A percentile compares a stretch with the other conserved stretches of the same genome.
Evolutionary conservation across 2,888 invertebrate genomes (phyloP).

Genomic region (Oxystoma pomonae): DNA sequence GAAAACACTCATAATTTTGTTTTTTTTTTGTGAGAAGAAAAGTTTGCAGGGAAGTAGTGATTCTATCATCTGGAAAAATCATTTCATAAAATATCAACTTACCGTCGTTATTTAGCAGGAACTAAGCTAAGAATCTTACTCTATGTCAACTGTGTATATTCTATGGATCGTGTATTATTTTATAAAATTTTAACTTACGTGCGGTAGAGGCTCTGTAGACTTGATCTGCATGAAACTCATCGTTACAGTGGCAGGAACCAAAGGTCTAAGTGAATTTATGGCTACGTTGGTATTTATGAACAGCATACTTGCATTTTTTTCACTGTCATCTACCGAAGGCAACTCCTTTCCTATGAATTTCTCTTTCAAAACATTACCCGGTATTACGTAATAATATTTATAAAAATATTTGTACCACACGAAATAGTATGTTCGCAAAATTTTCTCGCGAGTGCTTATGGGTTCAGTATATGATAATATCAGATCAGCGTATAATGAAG

Average conservation of each 20-base stretch:
- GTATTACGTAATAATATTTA: slow-evolving; percentile 26
- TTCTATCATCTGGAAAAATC: too few relatives aligned
- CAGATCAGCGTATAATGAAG: slow-evolving; percentile 32
- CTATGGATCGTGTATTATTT: too few relatives aligned
- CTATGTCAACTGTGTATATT: too few relatives aligned
- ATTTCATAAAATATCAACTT: too few relatives aligned
- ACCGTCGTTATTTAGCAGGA: too few relatives aligned
- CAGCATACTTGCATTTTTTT: slow-evolving; percentile 35
- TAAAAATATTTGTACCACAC: slow-evolving; percentile 29
- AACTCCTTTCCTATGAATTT: slow-evolving; percentile 39
- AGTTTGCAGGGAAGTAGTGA: too few relatives aligned
- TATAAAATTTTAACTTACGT: not conserved
- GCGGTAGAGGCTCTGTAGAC: not conserved
- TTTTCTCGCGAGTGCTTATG: slow-evolving; percentile 43
- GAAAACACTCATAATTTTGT: too few relatives aligned
- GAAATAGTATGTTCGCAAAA: slow-evolving; percentile 29
- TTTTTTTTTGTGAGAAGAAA: too few relatives aligned
- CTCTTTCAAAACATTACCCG: slow-evolving; percentile 31
- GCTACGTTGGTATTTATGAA: slow-evolving; percentile 37
- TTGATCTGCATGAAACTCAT: slow-evolving; percentile 1
- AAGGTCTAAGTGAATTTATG: slow-evolving; percentile 35
- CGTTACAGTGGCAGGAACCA: not conserved
- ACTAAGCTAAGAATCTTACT: too few relatives aligned
- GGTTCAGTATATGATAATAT: slow-evolving; percentile 26
- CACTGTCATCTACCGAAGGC: slow-evolving; percentile 36